Conservation (phyloP, 2,888 invertebrate species). For the Papilio protenor region DNA sequence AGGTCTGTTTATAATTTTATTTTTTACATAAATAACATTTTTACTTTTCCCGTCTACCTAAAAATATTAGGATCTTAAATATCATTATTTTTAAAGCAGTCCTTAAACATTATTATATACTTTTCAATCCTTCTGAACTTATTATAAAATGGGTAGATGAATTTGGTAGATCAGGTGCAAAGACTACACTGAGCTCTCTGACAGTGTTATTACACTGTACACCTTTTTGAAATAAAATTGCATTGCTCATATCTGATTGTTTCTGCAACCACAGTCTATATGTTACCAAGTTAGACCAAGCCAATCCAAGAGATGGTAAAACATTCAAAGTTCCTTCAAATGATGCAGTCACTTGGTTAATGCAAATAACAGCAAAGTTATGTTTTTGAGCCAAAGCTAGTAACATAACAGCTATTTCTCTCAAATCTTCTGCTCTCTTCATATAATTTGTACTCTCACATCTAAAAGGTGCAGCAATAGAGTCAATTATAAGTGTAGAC, state of each 20-base stretch:
- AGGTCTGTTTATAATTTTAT: no score
- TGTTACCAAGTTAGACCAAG: conserved; percentile 79
- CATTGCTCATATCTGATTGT: conserved; percentile 46
- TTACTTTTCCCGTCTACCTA: no score
- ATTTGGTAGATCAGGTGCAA: conserved; percentile 70
- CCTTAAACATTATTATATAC: conserved; percentile 33
- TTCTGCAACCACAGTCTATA: conserved; percentile 66
- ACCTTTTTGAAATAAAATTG: conserved; percentile 21
- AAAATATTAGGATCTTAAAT: no score
- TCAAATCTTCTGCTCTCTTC: conserved; percentile 75
- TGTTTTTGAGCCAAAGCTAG: conserved; percentile 63
- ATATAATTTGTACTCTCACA: conserved; percentile 72
- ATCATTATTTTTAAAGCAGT: no score
- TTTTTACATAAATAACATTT: no score
- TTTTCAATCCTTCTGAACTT: conserved; percentile 59
- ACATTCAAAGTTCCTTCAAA: conserved; percentile 60
- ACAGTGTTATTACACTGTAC: conserved; percentile 51
- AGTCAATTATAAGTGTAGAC: conserved; percentile 71
- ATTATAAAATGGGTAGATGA: conserved; percentile 59
- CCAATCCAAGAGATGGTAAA: conserved; percentile 73
- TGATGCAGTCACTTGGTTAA: conserved; percentile 76
- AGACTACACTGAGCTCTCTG: conserved; percentile 64
- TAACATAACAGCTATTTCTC: conserved; percentile 69
- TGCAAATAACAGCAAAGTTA: conserved; percentile 70
- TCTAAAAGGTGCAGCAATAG: conserved; percentile 78